Evolutionary conservation across 92 coral and sea anemone genomes (phyloP).

Genomic region (Porites evermanni): DNA sequence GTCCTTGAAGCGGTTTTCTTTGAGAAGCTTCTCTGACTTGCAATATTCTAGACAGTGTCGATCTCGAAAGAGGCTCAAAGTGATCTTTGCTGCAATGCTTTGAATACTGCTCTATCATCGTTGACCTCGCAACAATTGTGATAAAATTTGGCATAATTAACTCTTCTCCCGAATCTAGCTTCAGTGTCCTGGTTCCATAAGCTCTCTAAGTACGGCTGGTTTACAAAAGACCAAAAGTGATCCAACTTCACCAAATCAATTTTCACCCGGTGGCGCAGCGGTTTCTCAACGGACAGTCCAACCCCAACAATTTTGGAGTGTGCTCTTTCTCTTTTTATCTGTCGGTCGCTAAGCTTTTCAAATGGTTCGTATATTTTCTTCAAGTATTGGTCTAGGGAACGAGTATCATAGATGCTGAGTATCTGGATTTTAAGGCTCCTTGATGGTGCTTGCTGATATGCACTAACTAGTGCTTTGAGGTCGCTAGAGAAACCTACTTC

Average conservation of each 20-base stretch:
- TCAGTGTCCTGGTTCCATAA: conserved; percentile 54
- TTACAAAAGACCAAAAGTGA: not conserved
- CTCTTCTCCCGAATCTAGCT: conserved; percentile 60
- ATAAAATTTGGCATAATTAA: conserved; percentile 66
- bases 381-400: conserved; percentile 7
- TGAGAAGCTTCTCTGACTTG: too few species aligned
- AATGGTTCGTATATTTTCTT: too few species aligned
- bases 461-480: too few species aligned
- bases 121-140: conserved; percentile 2
- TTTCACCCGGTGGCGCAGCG: conserved; percentile 44
- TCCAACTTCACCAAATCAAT: conserved; percentile 47
- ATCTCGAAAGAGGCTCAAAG: conserved; percentile 49
- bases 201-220: too few species aligned
- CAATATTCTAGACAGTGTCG: not conserved
- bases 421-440: conserved; percentile 63
- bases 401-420: conserved; percentile 54
- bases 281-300: conserved; percentile 8
- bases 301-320: too few species aligned
- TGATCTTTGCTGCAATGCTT: conserved; percentile 44
- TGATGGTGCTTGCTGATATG: not conserved
- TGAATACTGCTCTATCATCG: conserved; percentile 60
- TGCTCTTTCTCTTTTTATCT: too few species aligned
- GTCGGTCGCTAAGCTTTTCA: too few species aligned
- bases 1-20: too few species aligned
- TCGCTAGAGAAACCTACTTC: not conserved